Percentiles rank a stretch among this genome's conserved stretches.
These are phyloP conservation scores for Physocephala rufipes DNA, from an alignment of 2,888 invertebrate species.

Conservation along the genomic window DNA sequence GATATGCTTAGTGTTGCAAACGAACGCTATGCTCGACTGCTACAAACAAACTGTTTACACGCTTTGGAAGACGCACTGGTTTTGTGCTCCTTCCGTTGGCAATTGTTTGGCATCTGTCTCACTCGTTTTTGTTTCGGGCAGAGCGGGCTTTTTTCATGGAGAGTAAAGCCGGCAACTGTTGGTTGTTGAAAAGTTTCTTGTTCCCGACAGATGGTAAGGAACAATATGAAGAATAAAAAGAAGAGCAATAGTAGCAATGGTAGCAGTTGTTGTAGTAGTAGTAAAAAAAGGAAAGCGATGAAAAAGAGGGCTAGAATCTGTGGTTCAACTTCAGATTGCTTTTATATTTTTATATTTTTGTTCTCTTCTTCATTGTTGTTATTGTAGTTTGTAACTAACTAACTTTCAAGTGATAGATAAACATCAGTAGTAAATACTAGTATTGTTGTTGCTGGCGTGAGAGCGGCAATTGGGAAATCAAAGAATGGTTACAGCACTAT, in stretches of 20 bases:
- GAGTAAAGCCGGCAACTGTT: not conserved
- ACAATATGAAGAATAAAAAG: no score
- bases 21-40: constrained; percentile 49
- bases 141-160: not conserved
- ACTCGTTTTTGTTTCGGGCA: not conserved
- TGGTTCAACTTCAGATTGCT: no score
- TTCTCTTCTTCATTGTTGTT: no score
- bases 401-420: no score
- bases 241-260: no score
- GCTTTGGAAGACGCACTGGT: constrained; percentile 40
- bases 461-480: not conserved
- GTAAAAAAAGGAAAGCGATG: not conserved
- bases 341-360: no score
- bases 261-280: not conserved
- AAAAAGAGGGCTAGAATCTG: not conserved
- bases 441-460: not conserved
- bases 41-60: constrained; percentile 52
- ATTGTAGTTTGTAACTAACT: no score
- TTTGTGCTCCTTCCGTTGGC: constrained; percentile 28
- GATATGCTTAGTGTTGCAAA: constrained; percentile 11
- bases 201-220: no score
- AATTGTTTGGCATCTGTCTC: not conserved
- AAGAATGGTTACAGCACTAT: not conserved
- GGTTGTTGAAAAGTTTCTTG: no score
- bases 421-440: no score